Conservation (phyloP, 1,140 invertebrate genomes). For the Galleria mellonella region DNA sequence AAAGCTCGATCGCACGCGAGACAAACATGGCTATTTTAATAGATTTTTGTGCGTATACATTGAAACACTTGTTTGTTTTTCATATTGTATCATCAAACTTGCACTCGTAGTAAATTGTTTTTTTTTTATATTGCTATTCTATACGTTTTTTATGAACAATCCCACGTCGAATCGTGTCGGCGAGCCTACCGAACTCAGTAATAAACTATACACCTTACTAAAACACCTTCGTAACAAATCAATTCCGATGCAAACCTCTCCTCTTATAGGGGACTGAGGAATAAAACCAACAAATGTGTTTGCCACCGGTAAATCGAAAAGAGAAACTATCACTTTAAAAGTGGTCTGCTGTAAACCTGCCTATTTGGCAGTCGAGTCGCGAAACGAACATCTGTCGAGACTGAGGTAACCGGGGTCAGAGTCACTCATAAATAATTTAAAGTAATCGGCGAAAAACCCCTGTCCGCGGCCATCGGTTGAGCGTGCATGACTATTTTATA, state of each 20-base stretch:
- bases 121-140: too few relatives aligned
- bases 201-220: too few relatives aligned
- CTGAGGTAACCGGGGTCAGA: constrained; percentile 33
- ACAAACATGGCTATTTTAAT: too few relatives aligned
- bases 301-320: constrained; percentile 44
- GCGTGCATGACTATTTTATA: constrained; percentile 56
- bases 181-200: background rate
- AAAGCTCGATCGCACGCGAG: too few relatives aligned
- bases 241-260: constrained; percentile 30
- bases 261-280: constrained; percentile 21
- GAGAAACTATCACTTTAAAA: constrained; percentile 58
- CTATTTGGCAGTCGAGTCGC: constrained; percentile 54
- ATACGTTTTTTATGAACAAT: too few relatives aligned
- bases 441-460: constrained; percentile 62
- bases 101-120: too few relatives aligned
- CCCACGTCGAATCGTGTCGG: too few relatives aligned
- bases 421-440: constrained; percentile 71
- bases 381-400: constrained; percentile 35
- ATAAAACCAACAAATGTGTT: constrained; percentile 37
- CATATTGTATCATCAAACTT: too few relatives aligned
- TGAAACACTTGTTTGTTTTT: too few relatives aligned
- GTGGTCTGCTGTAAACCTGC: constrained; percentile 48
- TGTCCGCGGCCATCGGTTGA: constrained; percentile 44
- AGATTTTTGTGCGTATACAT: too few relatives aligned
- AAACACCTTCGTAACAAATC: constrained; percentile 1